These are phyloP conservation scores for Drosophila subquinaria DNA, from an alignment of 2,888 invertebrate genomes.

Conservation along the genomic window DNA sequence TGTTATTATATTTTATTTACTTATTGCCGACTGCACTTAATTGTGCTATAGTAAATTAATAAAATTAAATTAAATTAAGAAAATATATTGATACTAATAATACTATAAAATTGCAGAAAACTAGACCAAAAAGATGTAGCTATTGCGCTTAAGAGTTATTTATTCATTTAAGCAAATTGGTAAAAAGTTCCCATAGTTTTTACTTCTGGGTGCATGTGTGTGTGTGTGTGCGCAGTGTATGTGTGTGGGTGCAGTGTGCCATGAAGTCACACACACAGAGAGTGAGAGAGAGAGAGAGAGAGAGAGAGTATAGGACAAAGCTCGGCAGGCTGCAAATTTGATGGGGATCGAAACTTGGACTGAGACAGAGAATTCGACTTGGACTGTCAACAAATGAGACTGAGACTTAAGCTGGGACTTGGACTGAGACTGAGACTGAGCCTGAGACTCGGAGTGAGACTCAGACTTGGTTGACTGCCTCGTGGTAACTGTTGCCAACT, in stretches of 20 bases:
- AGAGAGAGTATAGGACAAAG: constrained; percentile 18
- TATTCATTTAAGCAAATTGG: not conserved
- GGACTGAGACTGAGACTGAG: not conserved
- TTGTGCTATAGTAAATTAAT: too few species aligned
- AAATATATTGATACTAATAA: too few species aligned
- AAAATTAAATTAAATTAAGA: too few species aligned
- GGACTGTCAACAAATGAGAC: constrained; percentile 9
- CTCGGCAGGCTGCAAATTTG: constrained; percentile 29
- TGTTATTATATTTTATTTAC: too few species aligned
- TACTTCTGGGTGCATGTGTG: not conserved
- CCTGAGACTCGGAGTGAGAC: constrained; percentile 14
- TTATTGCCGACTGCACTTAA: too few species aligned
- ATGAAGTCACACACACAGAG: constrained; percentile 40
- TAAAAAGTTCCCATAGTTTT: not conserved
- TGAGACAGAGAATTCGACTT: constrained; percentile 9
- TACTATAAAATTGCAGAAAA: too few species aligned
- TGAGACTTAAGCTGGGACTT: constrained; percentile 16
- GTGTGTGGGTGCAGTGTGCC: constrained; percentile 45
- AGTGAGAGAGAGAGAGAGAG: constrained; percentile 1
- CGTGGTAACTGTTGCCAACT: constrained; percentile 43
- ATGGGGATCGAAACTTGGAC: constrained; percentile 32
- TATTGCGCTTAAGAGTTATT: not conserved
- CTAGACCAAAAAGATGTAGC: too few species aligned
- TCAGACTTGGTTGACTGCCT: constrained; percentile 47
- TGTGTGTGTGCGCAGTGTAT: constrained; percentile 31